phyloP scores from a whole-genome alignment of 2,888 invertebrate genomes.

The Odontomyia ornata region DNA sequence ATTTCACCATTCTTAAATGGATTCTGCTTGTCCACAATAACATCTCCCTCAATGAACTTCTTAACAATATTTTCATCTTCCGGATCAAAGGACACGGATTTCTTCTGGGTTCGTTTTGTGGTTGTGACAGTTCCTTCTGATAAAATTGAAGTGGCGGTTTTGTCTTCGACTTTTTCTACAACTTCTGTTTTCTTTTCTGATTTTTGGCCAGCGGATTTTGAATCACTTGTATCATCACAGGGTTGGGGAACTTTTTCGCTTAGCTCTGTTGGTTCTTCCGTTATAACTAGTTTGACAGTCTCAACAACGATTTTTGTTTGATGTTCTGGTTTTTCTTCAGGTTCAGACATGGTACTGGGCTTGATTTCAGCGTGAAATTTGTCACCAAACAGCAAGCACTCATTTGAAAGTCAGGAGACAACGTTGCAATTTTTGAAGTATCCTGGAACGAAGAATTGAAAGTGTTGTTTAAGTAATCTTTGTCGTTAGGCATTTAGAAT shows the following conservation, averaged over 20 bases:
- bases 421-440: neutral
- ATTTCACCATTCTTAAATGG: constrained; percentile 58
- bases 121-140: neutral
- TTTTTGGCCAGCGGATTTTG: neutral
- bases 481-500: no score
- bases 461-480: neutral
- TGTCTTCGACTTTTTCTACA: neutral
- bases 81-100: constrained; percentile 60
- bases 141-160: constrained; percentile 10
- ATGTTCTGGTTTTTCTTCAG: neutral
- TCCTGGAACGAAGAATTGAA: constrained; percentile 20
- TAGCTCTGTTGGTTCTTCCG: neutral
- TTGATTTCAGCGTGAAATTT: neutral
- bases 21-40: constrained; percentile 63
- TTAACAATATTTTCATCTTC: constrained; percentile 58
- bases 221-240: constrained; percentile 10
- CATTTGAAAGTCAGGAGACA: neutral
- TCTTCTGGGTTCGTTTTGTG: constrained; percentile 52
- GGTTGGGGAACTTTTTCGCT: neutral
- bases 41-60: constrained; percentile 62
- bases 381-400: neutral
- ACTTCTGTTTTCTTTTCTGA: neutral
- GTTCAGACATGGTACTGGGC: constrained; percentile 48
- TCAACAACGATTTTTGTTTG: neutral
- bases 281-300: neutral